Percentiles rank a stretch among this genome's conserved stretches.
Conservation (phyloP, 1,140 invertebrate genomes). For the Drepana arcuata region DNA sequence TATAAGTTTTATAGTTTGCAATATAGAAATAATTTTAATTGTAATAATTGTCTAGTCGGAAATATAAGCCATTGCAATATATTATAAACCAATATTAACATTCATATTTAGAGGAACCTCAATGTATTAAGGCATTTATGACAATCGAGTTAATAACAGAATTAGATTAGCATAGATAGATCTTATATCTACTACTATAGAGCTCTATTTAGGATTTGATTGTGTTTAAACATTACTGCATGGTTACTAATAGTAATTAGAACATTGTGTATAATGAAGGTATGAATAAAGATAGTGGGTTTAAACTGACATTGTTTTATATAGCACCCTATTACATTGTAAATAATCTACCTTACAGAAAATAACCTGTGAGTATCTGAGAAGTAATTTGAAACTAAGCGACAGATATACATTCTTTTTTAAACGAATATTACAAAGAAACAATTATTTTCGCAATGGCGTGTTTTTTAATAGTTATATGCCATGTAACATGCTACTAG, state of each 20-base stretch:
- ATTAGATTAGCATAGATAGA: no score
- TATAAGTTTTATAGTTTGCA: constrained; percentile 25
- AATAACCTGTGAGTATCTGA: no score
- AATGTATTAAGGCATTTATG: constrained; percentile 30
- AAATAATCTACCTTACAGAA: no score
- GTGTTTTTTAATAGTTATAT: constrained; percentile 10
- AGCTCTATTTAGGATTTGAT: no score
- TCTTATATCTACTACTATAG: no score
- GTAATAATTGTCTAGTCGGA: constrained; percentile 60
- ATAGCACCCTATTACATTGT: no score
- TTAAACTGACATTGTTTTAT: no score
- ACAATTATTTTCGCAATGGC: constrained; percentile 9
- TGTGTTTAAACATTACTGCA: constrained; percentile 14
- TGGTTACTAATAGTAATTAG: constrained; percentile 40
- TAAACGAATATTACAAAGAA: no score
- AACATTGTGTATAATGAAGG: constrained; percentile 39
- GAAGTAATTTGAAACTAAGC: no score
- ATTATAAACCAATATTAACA: constrained; percentile 31
- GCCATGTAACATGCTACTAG: no score
- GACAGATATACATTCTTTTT: no score
- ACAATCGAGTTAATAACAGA: no score
- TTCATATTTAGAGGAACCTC: constrained; percentile 21
- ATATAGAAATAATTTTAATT: constrained; percentile 52
- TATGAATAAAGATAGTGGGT: constrained; percentile 33
- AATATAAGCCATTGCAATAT: constrained; percentile 66